Conservation (phyloP, 2,113 vertebrate species). For the Sinocyclocheilus maitianheensis region DNA sequence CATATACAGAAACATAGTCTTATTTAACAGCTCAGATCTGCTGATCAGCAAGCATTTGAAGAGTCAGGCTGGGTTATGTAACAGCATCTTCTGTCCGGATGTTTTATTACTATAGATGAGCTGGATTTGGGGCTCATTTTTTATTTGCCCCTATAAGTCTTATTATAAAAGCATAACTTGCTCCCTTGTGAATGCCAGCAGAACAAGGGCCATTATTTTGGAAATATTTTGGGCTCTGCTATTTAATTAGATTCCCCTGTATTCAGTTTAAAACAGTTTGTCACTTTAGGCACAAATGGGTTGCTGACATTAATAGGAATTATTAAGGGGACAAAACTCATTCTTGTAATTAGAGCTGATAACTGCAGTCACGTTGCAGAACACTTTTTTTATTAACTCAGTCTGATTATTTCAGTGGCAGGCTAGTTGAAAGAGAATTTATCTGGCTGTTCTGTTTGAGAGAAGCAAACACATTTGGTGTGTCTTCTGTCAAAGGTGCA, state of each 20-base stretch:
- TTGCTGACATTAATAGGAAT: conserved; percentile 41
- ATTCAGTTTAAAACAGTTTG: conserved; percentile 46
- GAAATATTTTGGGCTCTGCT: conserved; percentile 39
- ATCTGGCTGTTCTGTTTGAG: not conserved
- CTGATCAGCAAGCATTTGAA: conserved; percentile 19
- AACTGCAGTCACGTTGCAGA: not conserved
- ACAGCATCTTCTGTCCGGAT: not conserved
- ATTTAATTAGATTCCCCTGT: conserved; percentile 55
- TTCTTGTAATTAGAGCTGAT: conserved; percentile 31
- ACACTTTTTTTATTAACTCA: not conserved
- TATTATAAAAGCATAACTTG: conserved; percentile 32
- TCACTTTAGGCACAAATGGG: conserved; percentile 43
- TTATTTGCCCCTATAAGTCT: conserved; percentile 29
- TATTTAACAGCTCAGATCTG: not conserved
- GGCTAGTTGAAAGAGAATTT: not conserved
- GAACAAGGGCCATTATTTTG: conserved; percentile 47
- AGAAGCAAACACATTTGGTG: not conserved
- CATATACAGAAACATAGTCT: not conserved
- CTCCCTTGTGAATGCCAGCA: conserved; percentile 44
- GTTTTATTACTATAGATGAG: not conserved
- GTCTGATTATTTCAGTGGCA: conserved; percentile 23
- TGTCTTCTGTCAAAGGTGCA: not conserved
- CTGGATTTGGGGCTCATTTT: conserved; percentile 18
- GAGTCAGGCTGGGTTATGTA: not conserved
- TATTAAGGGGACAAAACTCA: conserved; percentile 35